Evolutionary conservation across 2,113 vertebrate species (phyloP), one percentile per base, ranked within the genome.

Genomic region (Telmatochromis bifrenatus): DNA sequence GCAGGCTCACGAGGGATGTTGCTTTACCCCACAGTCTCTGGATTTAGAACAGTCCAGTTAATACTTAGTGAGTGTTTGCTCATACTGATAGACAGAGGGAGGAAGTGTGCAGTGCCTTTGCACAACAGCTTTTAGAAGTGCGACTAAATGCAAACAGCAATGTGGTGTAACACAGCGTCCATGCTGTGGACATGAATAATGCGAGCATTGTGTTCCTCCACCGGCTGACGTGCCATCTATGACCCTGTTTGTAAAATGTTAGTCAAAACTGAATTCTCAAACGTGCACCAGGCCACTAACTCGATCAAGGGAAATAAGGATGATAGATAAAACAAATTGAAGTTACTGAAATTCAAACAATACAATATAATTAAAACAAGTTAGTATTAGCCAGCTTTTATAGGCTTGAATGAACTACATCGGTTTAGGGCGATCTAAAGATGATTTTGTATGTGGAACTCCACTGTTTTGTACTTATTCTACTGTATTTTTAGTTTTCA

Each of bases 21-120:
- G 81, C 85, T 90, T 80, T 54, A 82, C 79, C 86, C 81, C 5
- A 35, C 79, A 79, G 84, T 79, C 39, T 88, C 79, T 87, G 83
- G 83, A 82, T 90, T 89, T 90, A 84, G 83, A 94, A 82, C 85
- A 90, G 81, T 86, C 86, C 79, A 37, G 82, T 81, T 91, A 86
- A 82, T 86, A 89, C 81, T 87, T 82, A 73, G 87, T 85, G 58
- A 51, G 56, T 89, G 87, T 91, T 91, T 92, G 88, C 83, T 87
- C 62, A 62, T 21, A 58, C 73, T 81, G 91, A 91, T 19, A 86
- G 89, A 83, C 84, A 54, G 87, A 60, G 37, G 45, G 80, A 83
- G 35, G 51, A 21, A n/a, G 7, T 7, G 49, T 49, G 6, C 21
- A 2, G 42, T 56, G 84, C 73, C 3, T 37, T 56, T 23, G 19